Evolutionary conservation across 2,888 invertebrate species (phyloP).

Genomic region (Cordilura impudica): DNA sequence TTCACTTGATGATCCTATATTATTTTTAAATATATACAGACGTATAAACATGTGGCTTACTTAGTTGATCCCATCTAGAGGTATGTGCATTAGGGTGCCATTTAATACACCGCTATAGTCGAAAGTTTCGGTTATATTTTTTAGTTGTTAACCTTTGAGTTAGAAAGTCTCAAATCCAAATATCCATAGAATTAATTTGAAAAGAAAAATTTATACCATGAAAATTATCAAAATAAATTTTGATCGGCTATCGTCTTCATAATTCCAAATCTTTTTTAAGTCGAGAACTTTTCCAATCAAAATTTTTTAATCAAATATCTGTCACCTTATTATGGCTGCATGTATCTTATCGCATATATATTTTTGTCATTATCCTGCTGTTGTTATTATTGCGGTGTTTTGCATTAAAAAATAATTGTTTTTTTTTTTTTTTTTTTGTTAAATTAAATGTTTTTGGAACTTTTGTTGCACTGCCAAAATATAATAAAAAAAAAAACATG

Average conservation of each 20-base stretch:
- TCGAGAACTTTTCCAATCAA: too few species aligned
- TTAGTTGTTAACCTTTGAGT: constrained; percentile 24
- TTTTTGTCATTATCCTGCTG: constrained; percentile 23
- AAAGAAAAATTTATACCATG: too few species aligned
- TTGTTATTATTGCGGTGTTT: constrained; percentile 35
- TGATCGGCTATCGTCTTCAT: too few species aligned
- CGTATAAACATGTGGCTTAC: constrained; percentile 30
- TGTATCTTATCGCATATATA: neutral
- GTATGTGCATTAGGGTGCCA: too few species aligned
- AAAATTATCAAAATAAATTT: too few species aligned
- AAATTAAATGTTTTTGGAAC: constrained; percentile 45
- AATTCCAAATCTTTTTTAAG: too few species aligned
- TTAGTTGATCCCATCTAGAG: constrained; percentile 14
- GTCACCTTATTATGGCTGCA: too few species aligned
- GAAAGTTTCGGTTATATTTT: neutral
- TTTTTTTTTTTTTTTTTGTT: constrained; percentile 30
- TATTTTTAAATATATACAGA: constrained; percentile 9
- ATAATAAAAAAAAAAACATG: neutral
- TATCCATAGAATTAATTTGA: too few species aligned
- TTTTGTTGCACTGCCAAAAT: neutral
- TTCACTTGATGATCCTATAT: constrained; percentile 43
- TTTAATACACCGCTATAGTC: too few species aligned
- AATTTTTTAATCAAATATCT: too few species aligned
- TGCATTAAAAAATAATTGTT: constrained; percentile 30
- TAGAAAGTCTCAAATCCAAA: too few species aligned